Conservation (phyloP, 1,140 invertebrate species). For the Cylas formicarius region DNA sequence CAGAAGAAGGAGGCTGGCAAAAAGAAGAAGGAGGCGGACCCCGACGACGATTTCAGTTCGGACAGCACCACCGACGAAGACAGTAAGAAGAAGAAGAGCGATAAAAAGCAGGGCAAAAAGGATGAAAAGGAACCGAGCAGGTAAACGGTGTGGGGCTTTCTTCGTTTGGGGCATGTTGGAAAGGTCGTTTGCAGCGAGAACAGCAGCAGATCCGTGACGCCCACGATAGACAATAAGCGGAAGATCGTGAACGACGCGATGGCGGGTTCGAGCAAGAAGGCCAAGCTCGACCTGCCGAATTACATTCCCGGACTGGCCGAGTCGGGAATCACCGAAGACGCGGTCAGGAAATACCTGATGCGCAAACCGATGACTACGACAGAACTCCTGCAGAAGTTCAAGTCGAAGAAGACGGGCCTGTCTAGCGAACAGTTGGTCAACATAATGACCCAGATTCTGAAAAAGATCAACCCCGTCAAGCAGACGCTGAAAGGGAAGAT, state of each 20-base stretch:
- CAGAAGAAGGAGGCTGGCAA: constrained; percentile 53
- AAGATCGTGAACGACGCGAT: constrained; percentile 35
- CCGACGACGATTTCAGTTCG: constrained; percentile 65
- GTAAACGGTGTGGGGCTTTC: constrained; percentile 1
- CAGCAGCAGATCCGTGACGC: constrained; percentile 57
- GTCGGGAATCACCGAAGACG: constrained; percentile 89
- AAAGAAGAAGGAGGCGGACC: constrained; percentile 56
- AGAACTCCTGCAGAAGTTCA: constrained; percentile 90
- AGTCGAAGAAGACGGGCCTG: constrained; percentile 87
- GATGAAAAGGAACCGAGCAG: constrained; percentile 33
- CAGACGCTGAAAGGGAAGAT: constrained; percentile 90
- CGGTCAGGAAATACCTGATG: constrained; percentile 85
- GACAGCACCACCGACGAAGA: constrained; percentile 69
- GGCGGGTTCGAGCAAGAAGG: constrained; percentile 48
- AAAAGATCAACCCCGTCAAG: constrained; percentile 89
- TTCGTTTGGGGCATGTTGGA: not conserved
- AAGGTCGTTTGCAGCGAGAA: constrained; percentile 41
- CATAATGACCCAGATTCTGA: constrained; percentile 89
- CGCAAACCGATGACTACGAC: constrained; percentile 95
- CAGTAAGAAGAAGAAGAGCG: constrained; percentile 42
- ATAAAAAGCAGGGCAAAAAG: constrained; percentile 44
- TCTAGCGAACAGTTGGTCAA: constrained; percentile 83
- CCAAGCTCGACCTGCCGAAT: constrained; percentile 47
- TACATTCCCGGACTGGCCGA: constrained; percentile 45
- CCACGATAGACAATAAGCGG: constrained; percentile 42